Base-by-base conservation (phyloP, 2,888 invertebrate genomes). In the Ramazzottius varieornatus region DNA sequence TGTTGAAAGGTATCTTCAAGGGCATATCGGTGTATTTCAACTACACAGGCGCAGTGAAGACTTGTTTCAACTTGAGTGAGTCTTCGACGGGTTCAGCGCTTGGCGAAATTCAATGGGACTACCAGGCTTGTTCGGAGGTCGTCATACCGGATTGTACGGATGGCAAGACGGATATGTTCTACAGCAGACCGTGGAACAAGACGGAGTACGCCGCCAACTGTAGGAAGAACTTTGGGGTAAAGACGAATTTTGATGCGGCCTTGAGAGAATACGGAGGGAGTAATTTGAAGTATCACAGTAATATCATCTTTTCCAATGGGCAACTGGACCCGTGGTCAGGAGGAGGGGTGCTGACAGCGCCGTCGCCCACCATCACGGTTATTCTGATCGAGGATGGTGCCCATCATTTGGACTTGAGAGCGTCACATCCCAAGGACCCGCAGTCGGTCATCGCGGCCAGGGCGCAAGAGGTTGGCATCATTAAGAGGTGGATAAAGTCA, bases 51-150 rank as follows among this genome's bases (percentile, higher is more conserved):
- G 77, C 79, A 65, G 77, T 78, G 0, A 79, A 80, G 66, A 24
- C 4, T 4, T 92, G 92, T 73, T 78, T 87, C 29, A 78, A 86
- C 32, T 29, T 33, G 16, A n/a, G 20, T 13, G 54, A 54, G 4
- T 54, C 54, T 16, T 54, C 54, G 16, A 54, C n/a, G 4, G 54
- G 54, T 16, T 16, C 54, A 4, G 54, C 54, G 13, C 29, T 54
- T 4, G 54, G 54, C 16, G 66, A 66, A 34, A 33, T 33, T 2
- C 46, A 34, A 32, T 67, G 63, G 66, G 33, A 32, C 33, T 65
- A 67, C 1, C 78, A 90, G 85, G 81, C 86, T 0, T 96, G 96
- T 73, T 90, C 91, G 32, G 94, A 98, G 77, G 91, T 96, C 86
- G 85, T 92, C 67, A 91, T 93, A 88, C 94, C 94, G 0, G 83